A percentile compares a stretch with the other conserved stretches of the same genome.
Conservation (phyloP, 2,113 vertebrate genomes). For the Rhinogobius similis region DNA sequence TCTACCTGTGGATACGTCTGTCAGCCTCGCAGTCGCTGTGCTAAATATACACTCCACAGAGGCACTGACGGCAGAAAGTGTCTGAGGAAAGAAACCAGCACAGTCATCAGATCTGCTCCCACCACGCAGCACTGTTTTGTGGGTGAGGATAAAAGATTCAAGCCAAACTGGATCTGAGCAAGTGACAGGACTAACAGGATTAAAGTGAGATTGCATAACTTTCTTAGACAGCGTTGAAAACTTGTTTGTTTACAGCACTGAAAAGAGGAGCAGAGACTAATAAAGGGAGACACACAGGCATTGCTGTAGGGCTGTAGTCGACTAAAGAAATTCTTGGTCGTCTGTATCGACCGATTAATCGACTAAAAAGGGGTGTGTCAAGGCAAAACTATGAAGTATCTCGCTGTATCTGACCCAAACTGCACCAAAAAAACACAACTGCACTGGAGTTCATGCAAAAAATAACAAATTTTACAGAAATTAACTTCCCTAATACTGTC, state of each 20-base stretch:
- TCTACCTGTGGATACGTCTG: slow-evolving; percentile 2
- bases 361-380: too few species aligned
- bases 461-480: too few species aligned
- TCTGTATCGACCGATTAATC: too few species aligned
- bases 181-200: neutral
- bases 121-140: neutral
- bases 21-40: slow-evolving; percentile 22
- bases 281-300: neutral
- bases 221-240: neutral
- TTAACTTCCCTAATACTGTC: too few species aligned
- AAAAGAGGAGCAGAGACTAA: neutral
- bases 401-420: too few species aligned
- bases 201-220: neutral
- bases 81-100: neutral
- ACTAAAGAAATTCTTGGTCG: too few species aligned
- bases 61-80: slow-evolving; percentile 1
- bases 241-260: neutral
- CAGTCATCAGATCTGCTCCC: neutral
- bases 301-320: too few species aligned
- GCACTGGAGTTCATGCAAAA: too few species aligned
- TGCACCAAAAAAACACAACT: too few species aligned
- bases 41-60: slow-evolving; percentile 30
- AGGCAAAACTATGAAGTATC: too few species aligned
- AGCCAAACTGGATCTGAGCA: neutral
- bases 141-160: neutral